phyloP scores from a whole-genome alignment of 2,888 invertebrate species.

The Drosophila ezoana region DNA sequence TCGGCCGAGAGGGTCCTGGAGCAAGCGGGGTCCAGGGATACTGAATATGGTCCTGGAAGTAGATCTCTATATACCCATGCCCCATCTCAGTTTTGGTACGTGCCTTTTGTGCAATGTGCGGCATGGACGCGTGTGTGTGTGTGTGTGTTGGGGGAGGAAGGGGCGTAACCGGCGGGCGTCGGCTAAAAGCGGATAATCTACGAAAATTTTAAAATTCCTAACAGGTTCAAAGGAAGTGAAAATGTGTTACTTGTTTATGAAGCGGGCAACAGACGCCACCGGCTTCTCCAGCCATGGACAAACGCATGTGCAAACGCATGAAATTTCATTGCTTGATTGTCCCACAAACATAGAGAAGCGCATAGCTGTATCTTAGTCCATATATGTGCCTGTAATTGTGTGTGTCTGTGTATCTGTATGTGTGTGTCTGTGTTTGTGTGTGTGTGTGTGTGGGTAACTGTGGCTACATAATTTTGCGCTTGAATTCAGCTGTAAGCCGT shows the following conservation, averaged over 20 bases:
- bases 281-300: conserved; percentile 25
- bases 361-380: conserved; percentile 29
- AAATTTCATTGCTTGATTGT: conserved; percentile 82
- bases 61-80: conserved; percentile 35
- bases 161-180: conserved; percentile 61
- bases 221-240: conserved; percentile 80
- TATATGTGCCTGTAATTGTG: neutral
- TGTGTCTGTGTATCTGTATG: conserved; percentile 5
- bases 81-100: conserved; percentile 56
- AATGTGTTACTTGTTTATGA: conserved; percentile 80
- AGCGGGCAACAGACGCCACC: conserved; percentile 54
- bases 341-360: conserved; percentile 61
- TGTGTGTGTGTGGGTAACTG: conserved; percentile 52
- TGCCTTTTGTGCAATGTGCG: conserved; percentile 77
- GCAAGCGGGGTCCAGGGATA: conserved; percentile 17
- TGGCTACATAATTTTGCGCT: conserved; percentile 80
- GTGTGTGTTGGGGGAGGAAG: conserved; percentile 9
- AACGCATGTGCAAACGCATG: conserved; percentile 81
- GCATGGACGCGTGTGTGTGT: conserved; percentile 58
- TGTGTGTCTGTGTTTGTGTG: conserved; percentile 7
- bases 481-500: conserved; percentile 77
- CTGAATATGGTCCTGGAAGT: conserved; percentile 36
- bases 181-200: conserved; percentile 78
- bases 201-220: conserved; percentile 76
- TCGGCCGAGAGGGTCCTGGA: conserved; percentile 15